Evolutionary conservation across 2,113 vertebrate genomes (phyloP).

Genomic region (Odontesthes bonariensis): DNA sequence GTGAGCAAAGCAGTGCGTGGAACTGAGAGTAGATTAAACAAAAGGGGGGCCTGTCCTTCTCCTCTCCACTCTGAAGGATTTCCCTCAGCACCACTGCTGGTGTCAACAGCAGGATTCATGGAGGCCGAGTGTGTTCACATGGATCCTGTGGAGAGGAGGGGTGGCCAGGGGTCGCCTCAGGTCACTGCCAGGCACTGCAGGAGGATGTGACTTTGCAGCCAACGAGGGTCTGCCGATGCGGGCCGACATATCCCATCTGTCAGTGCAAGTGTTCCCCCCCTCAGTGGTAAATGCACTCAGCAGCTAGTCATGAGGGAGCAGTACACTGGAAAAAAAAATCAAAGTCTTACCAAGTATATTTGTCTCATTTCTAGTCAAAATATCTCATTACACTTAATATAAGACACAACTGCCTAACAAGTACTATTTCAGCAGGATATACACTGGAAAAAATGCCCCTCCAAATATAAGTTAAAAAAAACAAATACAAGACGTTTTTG

Average conservation of each 20-base stretch:
- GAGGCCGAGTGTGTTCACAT: constrained; percentile 57
- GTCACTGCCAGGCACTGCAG: constrained; percentile 67
- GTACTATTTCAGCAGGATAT: too few species aligned
- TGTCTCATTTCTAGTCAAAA: too few species aligned
- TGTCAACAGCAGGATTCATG: constrained; percentile 48
- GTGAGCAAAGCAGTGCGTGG: constrained; percentile 22
- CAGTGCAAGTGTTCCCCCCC: constrained; percentile 48
- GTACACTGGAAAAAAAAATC: too few species aligned
- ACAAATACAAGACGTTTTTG: too few species aligned
- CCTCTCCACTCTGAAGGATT: constrained; percentile 18
- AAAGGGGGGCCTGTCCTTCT: constrained; percentile 40
- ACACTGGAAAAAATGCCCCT: too few species aligned
- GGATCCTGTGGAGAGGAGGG: constrained; percentile 58
- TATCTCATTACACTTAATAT: too few species aligned
- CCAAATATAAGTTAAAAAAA: too few species aligned
- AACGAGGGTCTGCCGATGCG: constrained; percentile 67
- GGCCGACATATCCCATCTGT: constrained; percentile 76
- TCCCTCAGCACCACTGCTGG: constrained; percentile 30
- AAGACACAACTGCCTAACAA: too few species aligned
- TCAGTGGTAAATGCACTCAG: constrained; percentile 23
- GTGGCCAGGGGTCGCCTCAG: constrained; percentile 59
- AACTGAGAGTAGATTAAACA: constrained; percentile 43
- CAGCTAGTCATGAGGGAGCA: constrained; percentile 45
- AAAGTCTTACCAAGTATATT: too few species aligned
- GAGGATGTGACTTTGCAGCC: constrained; percentile 70